phyloP scores from a whole-genome alignment of 2,113 vertebrate species.

The Xiphophorus maculatus region DNA sequence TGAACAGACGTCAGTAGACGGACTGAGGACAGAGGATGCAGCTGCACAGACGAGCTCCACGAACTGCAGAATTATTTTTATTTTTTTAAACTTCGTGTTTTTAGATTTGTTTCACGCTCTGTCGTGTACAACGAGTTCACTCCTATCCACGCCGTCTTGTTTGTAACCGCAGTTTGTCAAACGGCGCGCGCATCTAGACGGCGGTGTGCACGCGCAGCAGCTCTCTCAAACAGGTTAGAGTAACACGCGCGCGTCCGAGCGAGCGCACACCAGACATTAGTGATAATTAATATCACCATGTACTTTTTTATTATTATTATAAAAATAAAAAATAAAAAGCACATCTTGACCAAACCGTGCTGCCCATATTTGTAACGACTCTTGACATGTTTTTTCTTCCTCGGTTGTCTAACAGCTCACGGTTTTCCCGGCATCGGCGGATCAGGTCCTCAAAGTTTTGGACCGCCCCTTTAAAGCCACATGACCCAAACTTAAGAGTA shows the following conservation, averaged over 20 bases:
- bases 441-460: neutral
- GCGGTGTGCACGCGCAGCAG: neutral
- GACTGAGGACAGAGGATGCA: neutral
- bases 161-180: neutral
- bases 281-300: neutral
- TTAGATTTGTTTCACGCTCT: neutral
- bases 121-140: neutral
- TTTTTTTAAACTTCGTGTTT: neutral
- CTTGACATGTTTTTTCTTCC: neutral
- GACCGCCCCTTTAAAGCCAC: neutral
- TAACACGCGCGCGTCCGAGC: neutral
- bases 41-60: neutral
- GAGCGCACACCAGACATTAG: neutral
- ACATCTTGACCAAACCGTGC: neutral
- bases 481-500: neutral
- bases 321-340: too few species aligned
- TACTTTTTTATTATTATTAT: neutral
- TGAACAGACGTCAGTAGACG: neutral
- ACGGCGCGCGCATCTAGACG: neutral
- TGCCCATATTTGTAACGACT: too few species aligned
- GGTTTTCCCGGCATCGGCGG: too few species aligned
- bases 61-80: neutral
- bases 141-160: too few species aligned
- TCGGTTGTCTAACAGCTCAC: too few species aligned
- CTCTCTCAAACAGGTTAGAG: neutral